A percentile compares a stretch with the other conserved stretches of the same genome.
Conservation (phyloP, 2,888 invertebrate species). For the Caenorhabditis sulstoni region DNA sequence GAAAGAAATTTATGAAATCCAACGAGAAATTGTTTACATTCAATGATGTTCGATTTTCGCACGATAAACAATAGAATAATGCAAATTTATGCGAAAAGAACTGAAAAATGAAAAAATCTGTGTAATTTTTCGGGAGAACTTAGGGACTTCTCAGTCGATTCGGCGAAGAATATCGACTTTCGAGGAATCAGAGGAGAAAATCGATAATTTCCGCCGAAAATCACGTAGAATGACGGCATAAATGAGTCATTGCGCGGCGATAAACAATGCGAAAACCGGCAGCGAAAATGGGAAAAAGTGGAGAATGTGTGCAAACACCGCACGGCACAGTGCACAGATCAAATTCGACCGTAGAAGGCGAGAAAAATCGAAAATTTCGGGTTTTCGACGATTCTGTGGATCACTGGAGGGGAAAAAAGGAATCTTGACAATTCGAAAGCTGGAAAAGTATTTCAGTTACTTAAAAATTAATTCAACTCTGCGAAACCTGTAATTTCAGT, state of each 20-base stretch:
- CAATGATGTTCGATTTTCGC: constrained; percentile 32
- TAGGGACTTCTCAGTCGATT: neutral
- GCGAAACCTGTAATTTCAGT: too few relatives aligned
- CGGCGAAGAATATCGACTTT: too few relatives aligned
- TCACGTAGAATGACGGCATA: constrained; percentile 7
- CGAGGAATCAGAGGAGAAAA: constrained; percentile 9
- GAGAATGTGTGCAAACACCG: constrained; percentile 37
- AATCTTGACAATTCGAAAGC: too few relatives aligned
- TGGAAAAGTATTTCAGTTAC: too few relatives aligned
- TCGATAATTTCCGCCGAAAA: constrained; percentile 21
- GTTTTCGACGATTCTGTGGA: too few relatives aligned
- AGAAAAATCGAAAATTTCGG: neutral
- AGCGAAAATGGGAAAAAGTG: constrained; percentile 35
- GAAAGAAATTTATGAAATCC: neutral
- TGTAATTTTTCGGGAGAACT: neutral
- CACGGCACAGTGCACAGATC: constrained; percentile 10
- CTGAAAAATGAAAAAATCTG: neutral
- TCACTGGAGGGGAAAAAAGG: too few relatives aligned
- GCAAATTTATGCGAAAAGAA: neutral
- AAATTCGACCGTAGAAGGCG: constrained; percentile 25
- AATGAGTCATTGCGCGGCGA: constrained; percentile 37
- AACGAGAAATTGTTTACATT: constrained; percentile 24
- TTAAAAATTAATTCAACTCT: too few relatives aligned
- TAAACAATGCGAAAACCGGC: constrained; percentile 31
- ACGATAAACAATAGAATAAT: constrained; percentile 7